phyloP scores from a whole-genome alignment of 2,797 vertebrate genomes.

The Anabacerthia variegaticeps region DNA sequence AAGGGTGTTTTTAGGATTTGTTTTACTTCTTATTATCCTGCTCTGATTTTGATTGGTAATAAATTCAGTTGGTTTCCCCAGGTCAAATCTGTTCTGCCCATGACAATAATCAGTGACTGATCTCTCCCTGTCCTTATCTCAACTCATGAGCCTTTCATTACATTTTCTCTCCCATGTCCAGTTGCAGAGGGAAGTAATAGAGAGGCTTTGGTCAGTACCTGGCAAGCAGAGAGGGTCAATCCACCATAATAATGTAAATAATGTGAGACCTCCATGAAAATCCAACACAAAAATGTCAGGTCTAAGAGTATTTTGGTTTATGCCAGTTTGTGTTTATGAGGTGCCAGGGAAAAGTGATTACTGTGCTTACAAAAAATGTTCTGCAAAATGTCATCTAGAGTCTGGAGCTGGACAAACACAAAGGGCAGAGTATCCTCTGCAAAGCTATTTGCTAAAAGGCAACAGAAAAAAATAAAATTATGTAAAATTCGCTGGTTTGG shows the following conservation, averaged over 20 bases:
- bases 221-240: neutral
- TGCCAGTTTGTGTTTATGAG: neutral
- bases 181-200: neutral
- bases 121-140: neutral
- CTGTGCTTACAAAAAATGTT: neutral
- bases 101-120: neutral
- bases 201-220: neutral
- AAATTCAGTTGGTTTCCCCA: neutral
- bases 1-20: neutral
- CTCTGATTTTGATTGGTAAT: neutral
- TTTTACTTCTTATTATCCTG: neutral
- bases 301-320: neutral
- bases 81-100: neutral
- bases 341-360: neutral
- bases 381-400: neutral
- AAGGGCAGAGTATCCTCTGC: neutral
- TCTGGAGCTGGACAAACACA: neutral
- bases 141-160: neutral
- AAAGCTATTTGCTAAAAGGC: neutral
- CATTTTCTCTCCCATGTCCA: neutral
- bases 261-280: neutral
- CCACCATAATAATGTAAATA: neutral
- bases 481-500: neutral
- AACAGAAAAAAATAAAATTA: neutral
- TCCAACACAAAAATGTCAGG: neutral